These are phyloP conservation scores for Hyposoter dolosus DNA, from an alignment of 2,888 invertebrate species.

Conservation along the genomic window DNA sequence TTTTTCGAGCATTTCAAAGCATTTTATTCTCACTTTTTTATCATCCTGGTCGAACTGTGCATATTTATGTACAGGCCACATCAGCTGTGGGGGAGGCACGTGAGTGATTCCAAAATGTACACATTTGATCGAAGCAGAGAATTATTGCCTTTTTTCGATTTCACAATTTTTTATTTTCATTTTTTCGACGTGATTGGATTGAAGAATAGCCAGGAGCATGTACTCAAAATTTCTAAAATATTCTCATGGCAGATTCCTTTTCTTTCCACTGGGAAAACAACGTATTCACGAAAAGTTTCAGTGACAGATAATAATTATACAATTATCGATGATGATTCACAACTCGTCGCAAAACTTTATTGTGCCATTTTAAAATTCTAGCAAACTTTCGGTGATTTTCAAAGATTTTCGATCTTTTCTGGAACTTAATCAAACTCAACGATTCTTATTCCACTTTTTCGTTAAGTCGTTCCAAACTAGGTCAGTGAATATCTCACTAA, in stretches of 20 bases:
- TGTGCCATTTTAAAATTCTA: no score
- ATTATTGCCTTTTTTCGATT: slow-evolving; percentile 9
- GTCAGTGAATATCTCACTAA: neutral
- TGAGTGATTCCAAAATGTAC: slow-evolving; percentile 25
- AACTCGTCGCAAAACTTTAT: neutral
- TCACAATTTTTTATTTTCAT: neutral
- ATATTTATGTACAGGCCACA: slow-evolving; percentile 49
- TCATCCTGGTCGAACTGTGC: slow-evolving; percentile 34
- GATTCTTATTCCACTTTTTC: neutral
- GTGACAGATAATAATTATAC: neutral
- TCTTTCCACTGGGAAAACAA: neutral
- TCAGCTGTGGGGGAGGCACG: slow-evolving; percentile 21
- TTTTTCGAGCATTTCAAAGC: neutral
- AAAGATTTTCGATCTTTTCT: neutral
- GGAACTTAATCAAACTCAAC: neutral
- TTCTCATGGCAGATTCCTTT: neutral
- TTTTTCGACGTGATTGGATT: slow-evolving; percentile 36
- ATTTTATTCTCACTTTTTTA: slow-evolving; percentile 2
- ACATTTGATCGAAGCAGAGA: slow-evolving; percentile 26
- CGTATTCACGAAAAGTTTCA: neutral
- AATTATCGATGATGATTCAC: neutral
- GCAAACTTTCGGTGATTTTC: neutral
- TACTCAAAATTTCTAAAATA: neutral
- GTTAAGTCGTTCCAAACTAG: neutral
- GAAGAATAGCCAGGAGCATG: neutral